phyloP scores from a whole-genome alignment of 1,140 invertebrate genomes.

The Microplitis demolitor region DNA sequence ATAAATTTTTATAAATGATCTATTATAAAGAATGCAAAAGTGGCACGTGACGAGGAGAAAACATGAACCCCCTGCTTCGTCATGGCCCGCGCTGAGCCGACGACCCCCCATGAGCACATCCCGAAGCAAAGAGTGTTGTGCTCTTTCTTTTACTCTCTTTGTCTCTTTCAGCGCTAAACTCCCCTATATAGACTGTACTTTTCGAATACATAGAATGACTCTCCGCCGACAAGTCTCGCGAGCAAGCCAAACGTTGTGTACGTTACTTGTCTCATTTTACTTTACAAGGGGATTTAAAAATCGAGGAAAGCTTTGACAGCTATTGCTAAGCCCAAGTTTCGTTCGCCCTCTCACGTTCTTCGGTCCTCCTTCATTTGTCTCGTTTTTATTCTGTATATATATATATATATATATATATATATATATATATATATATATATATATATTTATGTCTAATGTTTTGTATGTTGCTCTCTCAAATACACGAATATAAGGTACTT shows the following conservation, averaged over 20 bases:
- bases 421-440: too few species aligned
- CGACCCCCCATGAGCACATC: neutral
- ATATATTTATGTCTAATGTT: too few species aligned
- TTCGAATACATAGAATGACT: neutral
- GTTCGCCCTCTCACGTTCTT: constrained; percentile 18
- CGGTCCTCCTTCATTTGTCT: constrained; percentile 17
- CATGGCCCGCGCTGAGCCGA: neutral
- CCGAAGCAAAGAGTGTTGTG: neutral
- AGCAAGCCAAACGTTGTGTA: constrained; percentile 12
- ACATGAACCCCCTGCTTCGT: neutral
- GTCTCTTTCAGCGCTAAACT: constrained; percentile 8
- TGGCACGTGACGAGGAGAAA: constrained; percentile 11
- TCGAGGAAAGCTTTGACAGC: constrained; percentile 59
- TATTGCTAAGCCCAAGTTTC: constrained; percentile 49
- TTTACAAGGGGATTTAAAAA: constrained; percentile 61
- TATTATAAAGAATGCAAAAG: constrained; percentile 11
- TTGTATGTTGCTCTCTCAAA: too few species aligned
- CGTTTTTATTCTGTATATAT: constrained; percentile 12
- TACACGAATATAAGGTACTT: too few species aligned
- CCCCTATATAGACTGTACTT: too few species aligned
- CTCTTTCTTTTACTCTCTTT: neutral
- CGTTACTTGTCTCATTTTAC: constrained; percentile 57
- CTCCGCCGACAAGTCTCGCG: neutral
- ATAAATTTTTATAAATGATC: constrained; percentile 1
- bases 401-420: too few species aligned